Conservation (phyloP, 2,888 invertebrate genomes). For the Hemaris fuciformis region DNA sequence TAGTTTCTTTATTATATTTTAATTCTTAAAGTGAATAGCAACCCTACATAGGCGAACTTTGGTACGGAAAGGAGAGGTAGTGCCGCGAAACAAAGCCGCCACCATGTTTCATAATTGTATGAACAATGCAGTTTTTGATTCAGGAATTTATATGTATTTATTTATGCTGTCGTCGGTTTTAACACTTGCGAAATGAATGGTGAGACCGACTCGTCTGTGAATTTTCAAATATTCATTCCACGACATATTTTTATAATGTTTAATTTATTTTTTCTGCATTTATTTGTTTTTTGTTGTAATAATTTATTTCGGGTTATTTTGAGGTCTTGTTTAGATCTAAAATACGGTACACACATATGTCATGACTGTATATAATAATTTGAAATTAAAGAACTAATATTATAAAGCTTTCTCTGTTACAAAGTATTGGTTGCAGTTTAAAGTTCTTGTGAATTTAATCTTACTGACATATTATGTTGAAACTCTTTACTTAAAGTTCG, state of each 20-base stretch:
- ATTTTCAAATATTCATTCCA: not conserved
- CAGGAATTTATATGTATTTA: conserved; percentile 10
- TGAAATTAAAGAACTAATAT: too few species aligned
- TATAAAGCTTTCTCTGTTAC: too few species aligned
- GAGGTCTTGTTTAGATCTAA: too few species aligned
- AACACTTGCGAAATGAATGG: not conserved
- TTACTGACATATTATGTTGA: too few species aligned
- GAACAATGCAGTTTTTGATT: conserved; percentile 9
- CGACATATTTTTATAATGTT: not conserved
- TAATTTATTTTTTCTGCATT: not conserved
- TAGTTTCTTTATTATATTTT: not conserved
- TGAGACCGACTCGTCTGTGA: not conserved
- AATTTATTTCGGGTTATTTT: too few species aligned
- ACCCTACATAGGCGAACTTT: not conserved
- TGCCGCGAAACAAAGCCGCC: not conserved
- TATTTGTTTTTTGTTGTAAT: not conserved
- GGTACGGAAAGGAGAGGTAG: not conserved
- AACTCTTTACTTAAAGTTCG: too few species aligned
- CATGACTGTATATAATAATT: too few species aligned
- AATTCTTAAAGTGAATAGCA: not conserved
- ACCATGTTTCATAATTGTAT: conserved; percentile 7
- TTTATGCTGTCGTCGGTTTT: conserved; percentile 3
- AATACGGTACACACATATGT: too few species aligned
- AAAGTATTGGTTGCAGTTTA: too few species aligned
- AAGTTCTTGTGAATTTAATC: too few species aligned